phyloP scores from a whole-genome alignment of 2,797 vertebrate species.

The Gymnocypris eckloni region DNA sequence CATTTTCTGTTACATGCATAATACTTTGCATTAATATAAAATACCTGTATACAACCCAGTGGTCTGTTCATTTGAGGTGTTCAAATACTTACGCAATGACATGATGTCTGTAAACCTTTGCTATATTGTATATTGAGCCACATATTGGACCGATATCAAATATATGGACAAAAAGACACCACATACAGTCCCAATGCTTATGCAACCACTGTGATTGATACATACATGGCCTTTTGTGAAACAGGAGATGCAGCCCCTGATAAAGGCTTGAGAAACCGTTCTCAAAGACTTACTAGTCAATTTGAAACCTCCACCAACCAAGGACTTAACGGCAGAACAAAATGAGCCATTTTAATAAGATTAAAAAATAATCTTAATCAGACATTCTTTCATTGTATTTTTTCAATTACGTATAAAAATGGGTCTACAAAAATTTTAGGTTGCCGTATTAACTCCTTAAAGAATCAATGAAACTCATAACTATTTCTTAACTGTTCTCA shows the following conservation, averaged over 20 bases:
- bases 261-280: too few species aligned
- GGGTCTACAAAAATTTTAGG: background rate
- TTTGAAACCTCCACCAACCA: background rate
- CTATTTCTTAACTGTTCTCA: background rate
- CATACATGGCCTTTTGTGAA: background rate
- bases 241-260: too few species aligned
- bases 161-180: background rate
- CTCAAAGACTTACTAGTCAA: too few species aligned
- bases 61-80: background rate
- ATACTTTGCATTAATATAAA: background rate
- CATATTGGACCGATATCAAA: background rate
- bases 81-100: background rate
- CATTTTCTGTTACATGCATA: background rate
- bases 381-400: background rate
- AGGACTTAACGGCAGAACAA: too few species aligned
- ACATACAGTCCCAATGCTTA: background rate
- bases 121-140: background rate
- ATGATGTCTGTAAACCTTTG: background rate
- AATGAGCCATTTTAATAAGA: too few species aligned
- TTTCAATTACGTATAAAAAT: background rate
- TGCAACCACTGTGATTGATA: background rate
- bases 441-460: background rate
- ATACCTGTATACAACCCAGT: background rate
- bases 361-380: too few species aligned
- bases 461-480: background rate